phyloP scores from a whole-genome alignment of 2,113 vertebrate species.

The Nicator chloris region DNA sequence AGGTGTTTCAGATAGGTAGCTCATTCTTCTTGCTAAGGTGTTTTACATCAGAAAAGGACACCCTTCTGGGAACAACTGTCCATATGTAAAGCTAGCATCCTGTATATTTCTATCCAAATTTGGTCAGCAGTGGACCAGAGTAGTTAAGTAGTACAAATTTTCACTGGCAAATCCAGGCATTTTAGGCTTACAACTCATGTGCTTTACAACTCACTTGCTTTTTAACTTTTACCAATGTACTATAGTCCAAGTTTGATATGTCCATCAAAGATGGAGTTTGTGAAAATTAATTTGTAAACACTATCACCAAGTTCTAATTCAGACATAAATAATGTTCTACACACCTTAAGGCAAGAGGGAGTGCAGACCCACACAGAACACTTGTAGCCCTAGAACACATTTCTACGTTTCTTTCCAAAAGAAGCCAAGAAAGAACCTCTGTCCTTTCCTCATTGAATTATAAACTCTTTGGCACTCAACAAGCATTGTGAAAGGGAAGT shows the following conservation, averaged over 20 bases:
- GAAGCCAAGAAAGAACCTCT: not conserved
- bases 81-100: not conserved
- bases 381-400: not conserved
- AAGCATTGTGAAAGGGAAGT: not conserved
- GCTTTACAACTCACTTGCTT: not conserved
- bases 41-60: not conserved
- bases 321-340: not conserved
- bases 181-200: not conserved
- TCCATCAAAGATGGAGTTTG: not conserved
- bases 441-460: not conserved
- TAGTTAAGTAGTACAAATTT: not conserved
- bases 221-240: not conserved
- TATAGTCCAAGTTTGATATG: not conserved
- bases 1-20: not conserved
- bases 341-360: not conserved
- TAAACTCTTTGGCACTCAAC: not conserved
- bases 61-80: not conserved
- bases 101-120: not conserved
- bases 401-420: not conserved
- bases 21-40: not conserved
- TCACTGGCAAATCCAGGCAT: not conserved
- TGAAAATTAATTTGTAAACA: not conserved
- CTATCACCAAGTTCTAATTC: not conserved
- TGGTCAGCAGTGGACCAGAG: not conserved
- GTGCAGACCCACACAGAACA: not conserved